Conservation (phyloP, 2,888 invertebrate genomes). For the Piscicola geometra region DNA sequence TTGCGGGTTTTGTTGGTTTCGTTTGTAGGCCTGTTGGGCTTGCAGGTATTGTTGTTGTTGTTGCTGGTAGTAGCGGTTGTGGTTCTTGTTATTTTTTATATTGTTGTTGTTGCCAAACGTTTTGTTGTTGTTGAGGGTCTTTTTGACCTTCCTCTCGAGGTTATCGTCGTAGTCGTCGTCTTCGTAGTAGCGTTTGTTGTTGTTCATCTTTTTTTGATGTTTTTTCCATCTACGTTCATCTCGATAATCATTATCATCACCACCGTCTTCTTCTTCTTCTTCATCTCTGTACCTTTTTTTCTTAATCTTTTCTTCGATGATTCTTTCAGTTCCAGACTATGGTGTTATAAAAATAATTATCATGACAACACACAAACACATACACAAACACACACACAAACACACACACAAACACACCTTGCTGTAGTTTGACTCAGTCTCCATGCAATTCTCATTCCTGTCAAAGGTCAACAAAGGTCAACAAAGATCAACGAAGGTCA, state of each 20-base stretch:
- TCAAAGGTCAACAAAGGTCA: too few relatives aligned
- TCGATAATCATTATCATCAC: not conserved
- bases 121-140: not conserved
- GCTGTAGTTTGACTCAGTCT: too few relatives aligned
- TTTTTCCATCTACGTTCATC: not conserved
- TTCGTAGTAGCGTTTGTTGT: constrained; percentile 7
- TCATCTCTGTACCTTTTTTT: not conserved
- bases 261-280: not conserved
- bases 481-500: too few relatives aligned
- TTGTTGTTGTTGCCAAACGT: not conserved
- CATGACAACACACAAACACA: too few relatives aligned
- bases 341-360: too few relatives aligned
- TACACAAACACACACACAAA: too few relatives aligned
- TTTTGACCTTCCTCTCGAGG: not conserved
- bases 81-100: not conserved
- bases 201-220: constrained; percentile 14
- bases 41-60: constrained; percentile 16
- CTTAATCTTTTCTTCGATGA: not conserved
- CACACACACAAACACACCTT: too few relatives aligned
- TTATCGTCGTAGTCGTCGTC: constrained; percentile 23
- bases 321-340: not conserved
- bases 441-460: too few relatives aligned
- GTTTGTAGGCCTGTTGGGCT: constrained; percentile 2
- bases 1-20: not conserved
- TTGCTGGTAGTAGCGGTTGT: not conserved